phyloP scores from a whole-genome alignment of 2,888 invertebrate species.

The Brenthis daphne region DNA sequence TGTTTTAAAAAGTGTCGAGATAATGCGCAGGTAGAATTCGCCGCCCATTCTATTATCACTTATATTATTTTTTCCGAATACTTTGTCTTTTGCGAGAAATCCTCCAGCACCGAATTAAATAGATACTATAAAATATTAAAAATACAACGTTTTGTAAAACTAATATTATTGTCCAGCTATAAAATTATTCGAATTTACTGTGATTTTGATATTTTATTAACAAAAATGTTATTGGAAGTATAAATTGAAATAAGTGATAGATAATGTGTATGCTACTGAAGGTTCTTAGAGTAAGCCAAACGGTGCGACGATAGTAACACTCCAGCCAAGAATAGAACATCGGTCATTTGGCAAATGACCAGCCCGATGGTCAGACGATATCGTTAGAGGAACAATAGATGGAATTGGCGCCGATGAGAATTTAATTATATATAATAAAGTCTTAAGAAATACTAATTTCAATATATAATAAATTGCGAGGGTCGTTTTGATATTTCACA shows the following conservation, averaged over 20 bases:
- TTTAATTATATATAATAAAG: slow-evolving; percentile 37
- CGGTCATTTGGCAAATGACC: slow-evolving; percentile 47
- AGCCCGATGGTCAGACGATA: slow-evolving; percentile 43
- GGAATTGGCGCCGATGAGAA: slow-evolving; percentile 40
- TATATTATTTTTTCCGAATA: too few species aligned
- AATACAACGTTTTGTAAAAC: too few species aligned
- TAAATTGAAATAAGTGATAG: slow-evolving; percentile 1
- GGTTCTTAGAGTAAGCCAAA: slow-evolving; percentile 40
- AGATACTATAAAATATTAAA: too few species aligned
- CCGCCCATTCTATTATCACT: too few species aligned
- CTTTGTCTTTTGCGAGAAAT: too few species aligned
- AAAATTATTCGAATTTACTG: background rate
- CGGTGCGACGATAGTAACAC: slow-evolving; percentile 41
- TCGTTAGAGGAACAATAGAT: slow-evolving; percentile 45
- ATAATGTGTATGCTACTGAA: slow-evolving; percentile 28
- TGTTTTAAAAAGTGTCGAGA: too few species aligned
- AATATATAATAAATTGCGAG: too few species aligned
- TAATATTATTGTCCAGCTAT: background rate
- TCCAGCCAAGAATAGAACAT: slow-evolving; percentile 45
- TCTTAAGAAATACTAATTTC: slow-evolving; percentile 13
- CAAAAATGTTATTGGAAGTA: background rate
- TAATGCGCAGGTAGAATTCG: too few species aligned
- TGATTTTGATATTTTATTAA: background rate
- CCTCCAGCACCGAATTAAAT: too few species aligned
- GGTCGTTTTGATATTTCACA: too few species aligned